A percentile compares a stretch with the other conserved stretches of the same genome.
Conservation (phyloP, 2,888 invertebrate genomes). For the Drosophila longiperda region DNA sequence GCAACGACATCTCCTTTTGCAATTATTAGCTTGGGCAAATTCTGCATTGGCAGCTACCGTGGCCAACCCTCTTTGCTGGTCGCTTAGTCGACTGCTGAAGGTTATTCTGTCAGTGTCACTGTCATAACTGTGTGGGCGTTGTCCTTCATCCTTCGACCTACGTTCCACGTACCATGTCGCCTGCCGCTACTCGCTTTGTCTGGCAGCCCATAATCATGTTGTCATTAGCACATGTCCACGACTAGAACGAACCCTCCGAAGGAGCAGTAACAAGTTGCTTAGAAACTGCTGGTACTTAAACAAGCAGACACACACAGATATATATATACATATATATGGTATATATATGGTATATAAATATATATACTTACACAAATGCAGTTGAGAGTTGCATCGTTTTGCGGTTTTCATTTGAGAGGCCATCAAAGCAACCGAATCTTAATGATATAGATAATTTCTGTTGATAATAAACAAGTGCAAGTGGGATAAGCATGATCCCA, state of each 20-base stretch:
- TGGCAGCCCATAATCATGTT: constrained; percentile 70
- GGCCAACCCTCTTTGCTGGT: constrained; percentile 44
- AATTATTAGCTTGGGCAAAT: constrained; percentile 54
- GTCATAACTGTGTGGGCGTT: constrained; percentile 77
- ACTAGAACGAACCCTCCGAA: constrained; percentile 32
- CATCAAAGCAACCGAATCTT: constrained; percentile 23
- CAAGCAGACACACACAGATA: constrained; percentile 29
- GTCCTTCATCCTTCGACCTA: constrained; percentile 20
- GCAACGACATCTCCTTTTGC: constrained; percentile 57
- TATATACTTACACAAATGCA: constrained; percentile 26
- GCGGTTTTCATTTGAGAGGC: constrained; percentile 18
- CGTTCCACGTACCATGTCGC: constrained; percentile 29
- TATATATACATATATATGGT: constrained; percentile 29
- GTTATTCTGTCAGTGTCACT: constrained; percentile 60
- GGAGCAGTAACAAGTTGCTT: constrained; percentile 16
- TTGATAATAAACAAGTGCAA: neutral
- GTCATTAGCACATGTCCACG: constrained; percentile 68
- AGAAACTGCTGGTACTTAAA: constrained; percentile 38
- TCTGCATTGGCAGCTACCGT: constrained; percentile 29
- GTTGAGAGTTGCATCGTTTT: constrained; percentile 37
- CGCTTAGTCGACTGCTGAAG: constrained; percentile 22
- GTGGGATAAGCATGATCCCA: neutral
- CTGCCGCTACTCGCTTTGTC: constrained; percentile 42
- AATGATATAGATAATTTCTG: neutral
- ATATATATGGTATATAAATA: constrained; percentile 11